A percentile compares a stretch with the other conserved stretches of the same genome.
phyloP scores from a whole-genome alignment of 2,113 vertebrate species.

The Passer montanus region DNA sequence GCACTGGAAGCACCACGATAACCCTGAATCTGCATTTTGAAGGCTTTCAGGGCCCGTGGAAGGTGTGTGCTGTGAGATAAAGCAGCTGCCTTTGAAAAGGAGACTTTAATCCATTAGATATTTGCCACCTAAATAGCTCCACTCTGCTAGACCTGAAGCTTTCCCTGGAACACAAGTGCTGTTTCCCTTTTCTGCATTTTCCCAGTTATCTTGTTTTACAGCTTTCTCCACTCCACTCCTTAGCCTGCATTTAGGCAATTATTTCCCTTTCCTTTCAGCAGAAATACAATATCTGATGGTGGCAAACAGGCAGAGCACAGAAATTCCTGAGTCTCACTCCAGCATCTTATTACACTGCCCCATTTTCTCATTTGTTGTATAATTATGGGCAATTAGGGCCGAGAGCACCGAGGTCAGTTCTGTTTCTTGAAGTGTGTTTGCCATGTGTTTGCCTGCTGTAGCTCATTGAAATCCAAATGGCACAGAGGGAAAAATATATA shows the following conservation, averaged over 20 bases:
- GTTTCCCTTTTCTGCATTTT: background rate
- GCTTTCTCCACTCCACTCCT: conserved; percentile 19
- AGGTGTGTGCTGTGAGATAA: conserved; percentile 54
- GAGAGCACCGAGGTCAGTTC: background rate
- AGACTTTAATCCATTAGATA: conserved; percentile 17
- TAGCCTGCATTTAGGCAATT: background rate
- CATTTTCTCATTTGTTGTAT: background rate
- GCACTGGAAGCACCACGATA: conserved; percentile 31
- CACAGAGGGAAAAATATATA: accelerated
- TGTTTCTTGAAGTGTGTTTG: background rate
- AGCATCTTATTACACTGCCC: background rate
- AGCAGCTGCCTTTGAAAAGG: background rate
- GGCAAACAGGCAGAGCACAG: background rate
- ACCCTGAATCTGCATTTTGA: conserved; percentile 37
- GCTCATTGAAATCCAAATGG: background rate
- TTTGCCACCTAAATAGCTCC: background rate
- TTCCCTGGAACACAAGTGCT: background rate
- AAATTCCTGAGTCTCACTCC: background rate
- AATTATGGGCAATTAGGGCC: background rate
- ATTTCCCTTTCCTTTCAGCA: background rate
- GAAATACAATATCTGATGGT: conserved; percentile 22
- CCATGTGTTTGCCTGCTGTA: background rate
- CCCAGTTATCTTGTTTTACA: conserved; percentile 41
- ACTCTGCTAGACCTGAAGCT: background rate
- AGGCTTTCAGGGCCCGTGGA: background rate